Conservation (phyloP, 1,140 invertebrate species). For the Bilobella aurantiaca region DNA sequence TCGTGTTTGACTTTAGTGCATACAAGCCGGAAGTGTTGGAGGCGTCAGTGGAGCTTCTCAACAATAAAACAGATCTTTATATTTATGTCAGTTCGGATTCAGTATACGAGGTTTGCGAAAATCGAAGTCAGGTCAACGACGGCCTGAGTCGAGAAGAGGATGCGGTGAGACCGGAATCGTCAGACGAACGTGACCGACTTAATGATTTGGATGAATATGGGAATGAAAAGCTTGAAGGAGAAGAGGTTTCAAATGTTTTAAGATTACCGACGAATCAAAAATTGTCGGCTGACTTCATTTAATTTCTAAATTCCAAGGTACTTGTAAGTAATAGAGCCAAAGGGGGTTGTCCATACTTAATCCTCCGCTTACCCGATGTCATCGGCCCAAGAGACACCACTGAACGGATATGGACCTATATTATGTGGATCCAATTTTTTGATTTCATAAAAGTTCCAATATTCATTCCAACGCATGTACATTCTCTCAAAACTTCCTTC, state of each 20-base stretch:
- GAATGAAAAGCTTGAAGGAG: slow-evolving; percentile 41
- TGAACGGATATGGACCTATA: slow-evolving; percentile 45
- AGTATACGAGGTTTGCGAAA: slow-evolving; percentile 44
- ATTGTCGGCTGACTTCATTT: not conserved
- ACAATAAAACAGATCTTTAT: slow-evolving; percentile 39
- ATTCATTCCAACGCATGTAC: slow-evolving; percentile 37
- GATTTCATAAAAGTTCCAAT: slow-evolving; percentile 36
- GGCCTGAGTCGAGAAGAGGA: slow-evolving; percentile 36
- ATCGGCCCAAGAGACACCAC: slow-evolving; percentile 45
- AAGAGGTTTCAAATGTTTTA: slow-evolving; percentile 39
- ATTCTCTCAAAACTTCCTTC: slow-evolving; percentile 40
- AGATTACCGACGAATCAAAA: not conserved
- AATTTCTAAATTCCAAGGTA: too few relatives aligned
- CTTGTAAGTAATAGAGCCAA: not conserved
- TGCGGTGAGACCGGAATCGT: slow-evolving; percentile 38
- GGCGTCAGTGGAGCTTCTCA: slow-evolving; percentile 38
- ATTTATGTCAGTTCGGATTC: slow-evolving; percentile 46
- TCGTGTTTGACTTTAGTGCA: slow-evolving; percentile 44
- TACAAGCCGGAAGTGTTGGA: slow-evolving; percentile 40
- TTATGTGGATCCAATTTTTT: slow-evolving; percentile 43
- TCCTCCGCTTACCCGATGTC: slow-evolving; percentile 45
- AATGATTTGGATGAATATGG: slow-evolving; percentile 41
- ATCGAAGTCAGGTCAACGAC: slow-evolving; percentile 16
- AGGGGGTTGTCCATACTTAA: slow-evolving; percentile 35
- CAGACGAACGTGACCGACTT: slow-evolving; percentile 35